Conservation (phyloP, 2,888 invertebrate species). For the Thysanoteuthis rhombus region DNA sequence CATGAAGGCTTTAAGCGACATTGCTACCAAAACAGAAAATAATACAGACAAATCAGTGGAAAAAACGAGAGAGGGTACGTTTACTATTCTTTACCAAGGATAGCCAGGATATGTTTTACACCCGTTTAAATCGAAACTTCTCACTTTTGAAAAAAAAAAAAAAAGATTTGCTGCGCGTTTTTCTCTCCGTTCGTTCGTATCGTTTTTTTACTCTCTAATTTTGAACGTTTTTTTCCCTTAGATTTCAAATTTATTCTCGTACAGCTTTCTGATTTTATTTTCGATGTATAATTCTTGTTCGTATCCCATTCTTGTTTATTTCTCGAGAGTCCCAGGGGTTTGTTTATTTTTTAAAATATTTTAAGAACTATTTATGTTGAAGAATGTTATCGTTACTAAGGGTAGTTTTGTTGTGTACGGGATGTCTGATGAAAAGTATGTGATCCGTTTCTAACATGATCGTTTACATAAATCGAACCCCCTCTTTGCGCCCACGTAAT, state of each 20-base stretch:
- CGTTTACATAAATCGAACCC: neutral
- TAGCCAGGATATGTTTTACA: neutral
- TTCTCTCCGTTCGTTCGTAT: no score
- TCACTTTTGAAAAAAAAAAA: conserved; percentile 55
- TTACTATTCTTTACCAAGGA: neutral
- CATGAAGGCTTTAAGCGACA: conserved; percentile 47
- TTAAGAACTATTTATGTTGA: neutral
- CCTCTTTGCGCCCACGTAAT: neutral
- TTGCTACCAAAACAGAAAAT: conserved; percentile 42
- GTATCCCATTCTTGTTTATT: no score
- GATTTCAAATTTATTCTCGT: no score
- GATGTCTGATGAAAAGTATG: neutral
- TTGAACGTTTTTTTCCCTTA: no score
- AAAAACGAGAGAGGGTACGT: conserved; percentile 14
- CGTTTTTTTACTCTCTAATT: no score
- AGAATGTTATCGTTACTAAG: neutral
- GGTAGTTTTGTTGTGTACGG: neutral
- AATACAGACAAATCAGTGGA: conserved; percentile 31
- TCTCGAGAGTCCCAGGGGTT: no score
- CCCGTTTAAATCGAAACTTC: conserved; percentile 19
- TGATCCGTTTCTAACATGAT: neutral
- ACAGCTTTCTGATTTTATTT: no score
- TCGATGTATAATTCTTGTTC: no score
- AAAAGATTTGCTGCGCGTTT: conserved; percentile 57
- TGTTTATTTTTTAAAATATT: no score